phyloP scores from a whole-genome alignment of 2,888 invertebrate species.

The Apantesis nais region DNA sequence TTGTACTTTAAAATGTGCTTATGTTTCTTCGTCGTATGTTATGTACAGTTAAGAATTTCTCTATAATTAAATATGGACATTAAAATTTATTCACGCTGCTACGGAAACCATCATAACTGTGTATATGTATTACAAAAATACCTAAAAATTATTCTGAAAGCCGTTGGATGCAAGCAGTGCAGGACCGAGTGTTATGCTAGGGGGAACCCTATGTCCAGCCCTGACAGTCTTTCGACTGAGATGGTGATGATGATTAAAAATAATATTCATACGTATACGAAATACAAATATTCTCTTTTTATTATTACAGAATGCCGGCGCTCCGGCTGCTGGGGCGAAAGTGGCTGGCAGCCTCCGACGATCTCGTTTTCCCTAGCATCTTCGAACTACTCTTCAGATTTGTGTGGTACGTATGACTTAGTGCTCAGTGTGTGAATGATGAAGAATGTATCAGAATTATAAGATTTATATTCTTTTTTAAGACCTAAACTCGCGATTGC shows the following conservation, averaged over 20 bases:
- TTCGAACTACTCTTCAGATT: constrained; percentile 90
- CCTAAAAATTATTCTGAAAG: no score
- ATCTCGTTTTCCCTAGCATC: constrained; percentile 95
- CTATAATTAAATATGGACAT: background rate
- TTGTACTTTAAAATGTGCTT: background rate
- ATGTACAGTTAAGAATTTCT: background rate
- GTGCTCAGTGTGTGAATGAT: background rate
- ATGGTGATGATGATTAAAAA: no score
- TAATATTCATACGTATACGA: background rate
- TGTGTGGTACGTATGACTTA: constrained; percentile 86
- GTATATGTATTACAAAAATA: no score
- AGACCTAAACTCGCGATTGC: background rate
- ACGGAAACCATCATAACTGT: no score
- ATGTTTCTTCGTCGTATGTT: background rate
- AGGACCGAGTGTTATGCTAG: no score
- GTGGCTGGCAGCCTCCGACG: constrained; percentile 96
- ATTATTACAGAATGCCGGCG: constrained; percentile 91
- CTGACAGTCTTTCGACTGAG: no score
- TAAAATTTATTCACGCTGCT: background rate
- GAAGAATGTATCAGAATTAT: background rate
- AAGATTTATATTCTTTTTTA: background rate
- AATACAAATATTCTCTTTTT: constrained; percentile 6
- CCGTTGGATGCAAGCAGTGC: no score
- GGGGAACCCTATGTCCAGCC: no score
- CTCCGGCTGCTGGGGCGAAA: constrained; percentile 94